Conservation (phyloP, 2,113 vertebrate species). For the Triplophysa dalaica region DNA sequence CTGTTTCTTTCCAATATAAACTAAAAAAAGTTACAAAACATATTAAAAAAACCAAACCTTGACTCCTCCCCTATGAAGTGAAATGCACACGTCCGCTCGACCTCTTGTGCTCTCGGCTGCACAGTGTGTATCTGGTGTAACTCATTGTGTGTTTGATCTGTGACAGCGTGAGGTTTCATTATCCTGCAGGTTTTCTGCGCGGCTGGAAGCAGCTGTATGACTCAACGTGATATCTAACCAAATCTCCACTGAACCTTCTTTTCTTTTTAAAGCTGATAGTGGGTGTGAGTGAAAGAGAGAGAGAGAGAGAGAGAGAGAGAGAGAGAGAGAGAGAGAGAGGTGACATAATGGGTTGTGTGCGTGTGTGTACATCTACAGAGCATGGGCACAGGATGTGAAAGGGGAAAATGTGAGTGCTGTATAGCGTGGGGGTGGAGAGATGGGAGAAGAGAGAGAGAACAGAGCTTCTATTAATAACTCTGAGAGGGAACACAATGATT, state of each 20-base stretch:
- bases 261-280: slow-evolving; percentile 16
- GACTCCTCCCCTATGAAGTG: no score
- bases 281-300: slow-evolving; percentile 1
- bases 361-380: slow-evolving; percentile 30
- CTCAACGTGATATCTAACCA: background rate
- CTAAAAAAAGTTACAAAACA: no score
- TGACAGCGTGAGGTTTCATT: background rate
- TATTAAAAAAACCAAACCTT: no score
- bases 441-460: slow-evolving; percentile 41
- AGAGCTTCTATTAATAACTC: slow-evolving; percentile 69
- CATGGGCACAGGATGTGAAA: slow-evolving; percentile 15
- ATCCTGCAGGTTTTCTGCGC: background rate
- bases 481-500: slow-evolving; percentile 59
- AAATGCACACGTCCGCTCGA: no score
- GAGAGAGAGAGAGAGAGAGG: background rate
- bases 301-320: slow-evolving; percentile 3
- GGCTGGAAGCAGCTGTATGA: background rate
- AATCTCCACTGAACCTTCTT: background rate
- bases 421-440: slow-evolving; percentile 57
- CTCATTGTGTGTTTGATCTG: no score
- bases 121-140: no score
- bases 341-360: slow-evolving; percentile 13
- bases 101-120: no score
- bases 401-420: slow-evolving; percentile 18
- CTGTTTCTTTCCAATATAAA: no score